phyloP scores from a whole-genome alignment of 1,140 invertebrate species.

The Uloborus diversus region DNA sequence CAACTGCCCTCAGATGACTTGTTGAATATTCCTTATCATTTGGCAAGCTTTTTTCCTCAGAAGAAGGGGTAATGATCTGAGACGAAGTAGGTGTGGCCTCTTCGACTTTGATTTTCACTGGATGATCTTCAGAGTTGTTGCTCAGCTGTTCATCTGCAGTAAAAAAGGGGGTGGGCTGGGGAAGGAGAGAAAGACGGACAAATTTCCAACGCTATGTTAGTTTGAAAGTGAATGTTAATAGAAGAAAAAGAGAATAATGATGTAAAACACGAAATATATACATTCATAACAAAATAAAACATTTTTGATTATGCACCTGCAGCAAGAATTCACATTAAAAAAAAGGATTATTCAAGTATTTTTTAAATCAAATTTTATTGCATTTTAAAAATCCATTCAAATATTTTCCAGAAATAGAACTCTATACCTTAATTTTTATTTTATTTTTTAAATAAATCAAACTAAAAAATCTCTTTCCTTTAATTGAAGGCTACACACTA shows the following conservation, averaged over 20 bases:
- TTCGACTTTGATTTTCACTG: constrained; percentile 23
- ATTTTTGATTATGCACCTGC: too few relatives aligned
- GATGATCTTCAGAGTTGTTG: neutral
- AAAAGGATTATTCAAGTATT: too few relatives aligned
- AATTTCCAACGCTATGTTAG: constrained; percentile 47
- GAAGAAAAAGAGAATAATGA: neutral
- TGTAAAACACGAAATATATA: too few relatives aligned
- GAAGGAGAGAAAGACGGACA: constrained; percentile 49
- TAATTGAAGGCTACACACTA: too few relatives aligned
- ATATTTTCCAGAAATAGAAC: too few relatives aligned
- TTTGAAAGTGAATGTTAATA: constrained; percentile 8
- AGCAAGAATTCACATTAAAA: too few relatives aligned
- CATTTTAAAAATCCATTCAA: too few relatives aligned
- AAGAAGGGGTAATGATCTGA: constrained; percentile 26
- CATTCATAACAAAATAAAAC: too few relatives aligned
- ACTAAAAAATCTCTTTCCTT: too few relatives aligned
- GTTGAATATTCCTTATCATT: constrained; percentile 10
- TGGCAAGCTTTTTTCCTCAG: neutral
- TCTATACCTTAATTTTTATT: too few relatives aligned
- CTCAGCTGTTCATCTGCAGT: constrained; percentile 1
- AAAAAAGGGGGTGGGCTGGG: constrained; percentile 24
- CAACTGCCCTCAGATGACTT: constrained; percentile 24
- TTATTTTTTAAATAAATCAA: too few relatives aligned
- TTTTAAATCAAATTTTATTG: too few relatives aligned
- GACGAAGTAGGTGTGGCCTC: constrained; percentile 29